These are phyloP conservation scores for Saccostrea cuccullata DNA, from an alignment of 1,140 invertebrate species.

Conservation along the genomic window DNA sequence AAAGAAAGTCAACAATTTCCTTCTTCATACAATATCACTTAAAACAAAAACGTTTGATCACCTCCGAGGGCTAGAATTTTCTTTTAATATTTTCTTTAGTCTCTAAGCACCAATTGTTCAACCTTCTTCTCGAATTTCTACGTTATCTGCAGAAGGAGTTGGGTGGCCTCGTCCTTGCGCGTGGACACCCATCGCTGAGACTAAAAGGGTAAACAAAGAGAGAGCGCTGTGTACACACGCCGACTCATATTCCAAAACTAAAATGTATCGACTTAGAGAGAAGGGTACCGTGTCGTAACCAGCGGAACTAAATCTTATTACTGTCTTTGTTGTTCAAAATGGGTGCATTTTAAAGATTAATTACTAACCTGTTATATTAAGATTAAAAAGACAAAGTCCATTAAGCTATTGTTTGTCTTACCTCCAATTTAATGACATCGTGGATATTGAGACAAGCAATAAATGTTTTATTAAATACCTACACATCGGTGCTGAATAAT, in stretches of 20 bases:
- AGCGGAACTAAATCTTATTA: conserved; percentile 33
- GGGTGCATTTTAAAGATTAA: conserved; percentile 34
- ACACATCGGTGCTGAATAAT: neutral
- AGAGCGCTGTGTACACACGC: conserved; percentile 11
- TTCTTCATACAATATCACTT: neutral
- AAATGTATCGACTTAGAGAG: neutral
- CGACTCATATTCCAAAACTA: neutral
- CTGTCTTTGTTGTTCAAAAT: conserved; percentile 33
- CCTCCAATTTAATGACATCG: conserved; percentile 12
- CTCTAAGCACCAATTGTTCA: conserved; percentile 23
- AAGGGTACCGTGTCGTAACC: conserved; percentile 8
- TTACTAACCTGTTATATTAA: conserved; percentile 36
- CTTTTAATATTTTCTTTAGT: neutral
- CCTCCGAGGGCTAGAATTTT: conserved; percentile 10
- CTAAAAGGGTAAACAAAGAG: conserved; percentile 31
- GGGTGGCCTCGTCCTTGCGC: conserved; percentile 17
- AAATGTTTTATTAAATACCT: conserved; percentile 35
- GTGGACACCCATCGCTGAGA: conserved; percentile 17
- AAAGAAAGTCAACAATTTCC: neutral
- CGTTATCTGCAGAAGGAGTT: conserved; percentile 6
- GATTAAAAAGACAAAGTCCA: conserved; percentile 36
- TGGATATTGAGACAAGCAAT: neutral
- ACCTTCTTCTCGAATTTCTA: conserved; percentile 15
- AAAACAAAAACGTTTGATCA: conserved; percentile 11
- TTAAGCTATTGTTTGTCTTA: conserved; percentile 20